phyloP scores from a whole-genome alignment of 2,888 invertebrate genomes.

The Microplitis manilae region DNA sequence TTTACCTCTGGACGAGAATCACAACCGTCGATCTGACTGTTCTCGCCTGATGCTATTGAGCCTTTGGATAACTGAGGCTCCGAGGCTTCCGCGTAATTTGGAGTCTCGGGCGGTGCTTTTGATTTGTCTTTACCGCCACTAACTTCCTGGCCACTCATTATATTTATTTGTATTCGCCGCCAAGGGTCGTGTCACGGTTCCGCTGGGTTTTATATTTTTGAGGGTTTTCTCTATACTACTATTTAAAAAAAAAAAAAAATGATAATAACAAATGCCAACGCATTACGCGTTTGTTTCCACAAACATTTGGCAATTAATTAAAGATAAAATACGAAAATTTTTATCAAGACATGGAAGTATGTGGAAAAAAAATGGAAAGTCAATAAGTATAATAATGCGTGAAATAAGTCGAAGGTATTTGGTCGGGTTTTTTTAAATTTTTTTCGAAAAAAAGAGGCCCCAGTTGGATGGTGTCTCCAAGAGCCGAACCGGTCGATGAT shows the following conservation, averaged over 20 bases:
- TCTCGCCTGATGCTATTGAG: constrained; percentile 15
- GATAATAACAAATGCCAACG: not conserved
- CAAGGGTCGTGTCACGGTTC: constrained; percentile 10
- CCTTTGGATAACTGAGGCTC: not conserved
- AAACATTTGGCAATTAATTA: not conserved
- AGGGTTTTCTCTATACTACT: not conserved
- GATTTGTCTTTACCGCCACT: constrained; percentile 27
- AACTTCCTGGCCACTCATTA: constrained; percentile 32
- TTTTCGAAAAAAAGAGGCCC: constrained; percentile 3
- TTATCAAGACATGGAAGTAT: not conserved
- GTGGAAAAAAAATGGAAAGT: not conserved
- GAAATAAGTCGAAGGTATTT: constrained; percentile 10
- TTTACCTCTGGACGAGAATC: constrained; percentile 27
- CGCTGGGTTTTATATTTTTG: not conserved
- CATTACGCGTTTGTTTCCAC: not conserved
- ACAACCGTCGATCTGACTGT: constrained; percentile 6
- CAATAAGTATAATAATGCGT: not conserved
- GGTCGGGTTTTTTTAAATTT: not conserved
- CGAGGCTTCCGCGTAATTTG: constrained; percentile 30
- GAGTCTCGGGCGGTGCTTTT: constrained; percentile 31
- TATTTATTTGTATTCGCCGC: constrained; percentile 28
- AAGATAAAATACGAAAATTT: not conserved
- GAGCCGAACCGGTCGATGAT: constrained; percentile 47
- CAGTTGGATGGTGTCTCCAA: constrained; percentile 30
- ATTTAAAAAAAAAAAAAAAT: not conserved